Evolutionary conservation across 2,797 vertebrate genomes (phyloP), one percentile per base, ranked within the genome.

Genomic region (Brotula barbata): DNA sequence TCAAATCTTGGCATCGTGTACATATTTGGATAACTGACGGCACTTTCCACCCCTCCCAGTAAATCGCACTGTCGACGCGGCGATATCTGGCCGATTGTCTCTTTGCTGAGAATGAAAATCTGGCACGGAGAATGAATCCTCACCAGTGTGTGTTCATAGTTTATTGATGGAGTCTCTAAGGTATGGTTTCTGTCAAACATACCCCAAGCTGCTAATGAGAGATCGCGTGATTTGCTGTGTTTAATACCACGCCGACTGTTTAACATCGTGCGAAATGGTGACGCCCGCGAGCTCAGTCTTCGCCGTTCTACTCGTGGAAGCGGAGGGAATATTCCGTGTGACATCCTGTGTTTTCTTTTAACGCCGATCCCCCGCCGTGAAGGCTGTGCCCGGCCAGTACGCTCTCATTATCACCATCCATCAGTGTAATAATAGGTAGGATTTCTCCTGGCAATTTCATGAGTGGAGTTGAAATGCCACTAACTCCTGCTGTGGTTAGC

Each of bases 391-490:
- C 47, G 45, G 45, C 48, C 23, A 25, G 50, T 28, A 28, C 28
- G 17, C 44, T 34, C 16, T 50, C 48, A 73, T 76, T 65, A 73
- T 76, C 55, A 56, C 58, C 65, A 51, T 69, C 65, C 28, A 25
- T 83, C 40, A 68, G 46, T 28, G 25, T 62, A 58, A 76, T 57
- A 61, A 72, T 20, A 46, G 47, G 61, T 41, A 20, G 36, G 43
- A 68, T 31, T 61, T 60, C 55, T 71, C 54, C 28, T 3, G 3
- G 42, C 53, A 23, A 53, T 47, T 83, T 69, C 44, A 57, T 50
- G 62, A 53, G 46, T 63, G 16, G 33, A 47, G 58, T 39, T 76
- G 25, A 72, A 55, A 58, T 16, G 21, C 43, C 41, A 46, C 49
- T 61, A 64, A 64, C 25, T 70, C 54, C 54, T 45, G 54, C 41